A percentile compares a stretch with the other conserved stretches of the same genome.
phyloP scores from a whole-genome alignment of 1,140 invertebrate species.

The Neuroterus valhalla region DNA sequence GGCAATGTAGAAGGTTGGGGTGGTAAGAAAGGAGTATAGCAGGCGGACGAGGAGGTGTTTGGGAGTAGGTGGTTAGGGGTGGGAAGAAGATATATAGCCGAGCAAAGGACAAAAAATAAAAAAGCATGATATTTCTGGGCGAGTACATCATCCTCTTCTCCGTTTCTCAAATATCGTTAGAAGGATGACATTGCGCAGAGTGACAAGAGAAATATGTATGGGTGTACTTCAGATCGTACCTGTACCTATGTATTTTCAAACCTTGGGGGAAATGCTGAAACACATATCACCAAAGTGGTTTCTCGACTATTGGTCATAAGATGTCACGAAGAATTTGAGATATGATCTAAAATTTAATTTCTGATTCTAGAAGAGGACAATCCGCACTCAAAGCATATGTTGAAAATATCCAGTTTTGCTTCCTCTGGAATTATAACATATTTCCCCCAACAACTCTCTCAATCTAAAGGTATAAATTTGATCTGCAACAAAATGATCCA shows the following conservation, averaged over 20 bases:
- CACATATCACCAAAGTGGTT: not conserved
- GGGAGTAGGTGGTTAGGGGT: no score
- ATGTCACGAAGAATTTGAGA: not conserved
- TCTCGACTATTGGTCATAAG: constrained; percentile 9
- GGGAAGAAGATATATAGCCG: no score
- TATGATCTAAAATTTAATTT: no score
- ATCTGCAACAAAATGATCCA: no score
- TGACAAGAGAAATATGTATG: not conserved
- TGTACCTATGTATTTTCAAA: not conserved
- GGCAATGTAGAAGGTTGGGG: not conserved
- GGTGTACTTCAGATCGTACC: no score
- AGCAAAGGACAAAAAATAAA: not conserved
- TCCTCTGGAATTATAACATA: no score
- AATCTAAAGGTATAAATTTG: no score
- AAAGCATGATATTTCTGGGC: not conserved
- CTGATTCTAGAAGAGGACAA: no score
- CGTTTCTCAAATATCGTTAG: constrained; percentile 12
- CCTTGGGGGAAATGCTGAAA: not conserved
- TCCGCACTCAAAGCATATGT: no score
- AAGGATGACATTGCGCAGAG: not conserved
- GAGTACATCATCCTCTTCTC: constrained; percentile 16
- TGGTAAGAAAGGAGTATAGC: not conserved
- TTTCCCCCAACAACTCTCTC: no score
- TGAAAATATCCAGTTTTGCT: no score
- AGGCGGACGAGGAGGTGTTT: not conserved